These are phyloP conservation scores for Tetragnatha montana DNA, from an alignment of 2,888 invertebrate species.

Conservation along the genomic window DNA sequence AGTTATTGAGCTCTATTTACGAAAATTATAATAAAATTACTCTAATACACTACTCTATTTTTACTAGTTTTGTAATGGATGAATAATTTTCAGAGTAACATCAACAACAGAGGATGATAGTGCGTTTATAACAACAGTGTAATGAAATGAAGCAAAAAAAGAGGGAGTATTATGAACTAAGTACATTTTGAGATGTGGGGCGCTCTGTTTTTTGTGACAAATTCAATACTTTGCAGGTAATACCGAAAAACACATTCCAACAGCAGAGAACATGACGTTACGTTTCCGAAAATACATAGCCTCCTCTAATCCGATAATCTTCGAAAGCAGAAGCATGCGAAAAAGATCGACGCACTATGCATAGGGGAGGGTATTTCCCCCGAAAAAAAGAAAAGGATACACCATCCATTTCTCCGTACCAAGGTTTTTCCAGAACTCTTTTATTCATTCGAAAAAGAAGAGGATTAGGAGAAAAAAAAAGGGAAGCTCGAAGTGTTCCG, in stretches of 20 bases:
- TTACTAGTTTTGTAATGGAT: too few species aligned
- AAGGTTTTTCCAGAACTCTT: slow-evolving; percentile 12
- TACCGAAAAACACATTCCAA: slow-evolving; percentile 10
- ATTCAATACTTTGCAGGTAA: too few species aligned
- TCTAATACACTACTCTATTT: too few species aligned
- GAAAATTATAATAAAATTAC: too few species aligned
- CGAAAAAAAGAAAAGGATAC: neutral
- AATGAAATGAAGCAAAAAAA: too few species aligned
- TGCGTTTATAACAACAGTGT: too few species aligned
- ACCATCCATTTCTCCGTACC: slow-evolving; percentile 4
- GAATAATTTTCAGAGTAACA: too few species aligned
- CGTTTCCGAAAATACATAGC: slow-evolving; percentile 44
- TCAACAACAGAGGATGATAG: too few species aligned
- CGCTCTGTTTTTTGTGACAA: too few species aligned
- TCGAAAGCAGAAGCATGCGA: slow-evolving; percentile 1
- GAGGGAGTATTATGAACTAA: too few species aligned
- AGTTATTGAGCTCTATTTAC: too few species aligned
- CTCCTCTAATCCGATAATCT: slow-evolving; percentile 67
- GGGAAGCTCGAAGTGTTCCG: slow-evolving; percentile 39
- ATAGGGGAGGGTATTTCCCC: slow-evolving; percentile 16
- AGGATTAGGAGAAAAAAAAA: slow-evolving; percentile 24
- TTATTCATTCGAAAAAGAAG: slow-evolving; percentile 36
- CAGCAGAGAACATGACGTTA: slow-evolving; percentile 25
- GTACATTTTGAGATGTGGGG: too few species aligned
- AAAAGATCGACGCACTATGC: slow-evolving; percentile 23